Conservation (phyloP, 2,113 vertebrate species). For the Pogona vitticeps region DNA sequence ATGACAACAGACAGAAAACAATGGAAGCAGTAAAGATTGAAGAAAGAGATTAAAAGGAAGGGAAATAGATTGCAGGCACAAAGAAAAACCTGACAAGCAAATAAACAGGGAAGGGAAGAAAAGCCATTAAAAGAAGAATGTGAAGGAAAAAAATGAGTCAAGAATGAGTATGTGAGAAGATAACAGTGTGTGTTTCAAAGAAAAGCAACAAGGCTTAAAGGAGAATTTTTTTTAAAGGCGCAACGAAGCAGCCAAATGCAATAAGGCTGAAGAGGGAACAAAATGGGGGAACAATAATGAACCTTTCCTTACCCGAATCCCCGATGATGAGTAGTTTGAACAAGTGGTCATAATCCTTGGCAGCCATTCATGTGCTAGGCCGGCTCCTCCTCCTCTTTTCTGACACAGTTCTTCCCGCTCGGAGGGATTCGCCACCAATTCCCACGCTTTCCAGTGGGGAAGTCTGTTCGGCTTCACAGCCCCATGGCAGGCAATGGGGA, state of each 20-base stretch:
- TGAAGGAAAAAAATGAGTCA: background rate
- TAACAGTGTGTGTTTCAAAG: too few relatives aligned
- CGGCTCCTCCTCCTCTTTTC: background rate
- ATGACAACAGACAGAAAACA: background rate
- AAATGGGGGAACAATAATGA: background rate
- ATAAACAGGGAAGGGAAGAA: background rate
- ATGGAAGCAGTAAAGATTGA: background rate
- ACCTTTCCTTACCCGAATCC: constrained; percentile 80
- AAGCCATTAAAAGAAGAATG: background rate
- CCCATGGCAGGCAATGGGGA: background rate
- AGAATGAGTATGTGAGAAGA: too few relatives aligned
- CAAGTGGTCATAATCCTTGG: constrained; percentile 85
- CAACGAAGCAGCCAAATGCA: too few relatives aligned
- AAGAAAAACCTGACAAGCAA: background rate
- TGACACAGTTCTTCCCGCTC: background rate
- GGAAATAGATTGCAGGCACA: background rate
- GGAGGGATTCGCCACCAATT: background rate
- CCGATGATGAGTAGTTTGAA: constrained; percentile 88
- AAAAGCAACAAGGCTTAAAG: background rate
- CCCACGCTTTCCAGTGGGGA: constrained; percentile 17
- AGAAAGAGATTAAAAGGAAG: background rate
- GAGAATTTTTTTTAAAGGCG: background rate
- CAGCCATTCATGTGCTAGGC: constrained; percentile 73
- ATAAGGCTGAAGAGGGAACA: background rate
- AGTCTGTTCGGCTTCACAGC: background rate